A percentile compares a stretch with the other conserved stretches of the same genome.
phyloP scores from a whole-genome alignment of 2,797 vertebrate genomes.

The Eulemur rubriventer region DNA sequence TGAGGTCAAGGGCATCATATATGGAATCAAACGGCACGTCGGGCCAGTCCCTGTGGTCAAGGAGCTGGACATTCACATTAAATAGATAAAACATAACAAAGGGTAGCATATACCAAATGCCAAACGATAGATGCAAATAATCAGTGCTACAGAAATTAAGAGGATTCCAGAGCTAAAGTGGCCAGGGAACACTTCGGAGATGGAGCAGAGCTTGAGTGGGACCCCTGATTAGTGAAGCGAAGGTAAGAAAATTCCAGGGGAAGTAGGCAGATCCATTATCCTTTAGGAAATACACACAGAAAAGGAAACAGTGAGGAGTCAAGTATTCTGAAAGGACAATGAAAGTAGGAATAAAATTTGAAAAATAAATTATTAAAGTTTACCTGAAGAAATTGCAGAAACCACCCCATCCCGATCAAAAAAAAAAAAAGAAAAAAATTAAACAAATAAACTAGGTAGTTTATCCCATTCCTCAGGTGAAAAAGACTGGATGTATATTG shows the following conservation, averaged over 20 bases:
- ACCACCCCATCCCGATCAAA: background rate
- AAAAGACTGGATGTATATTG: background rate
- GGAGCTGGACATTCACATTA: background rate
- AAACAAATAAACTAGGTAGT: background rate
- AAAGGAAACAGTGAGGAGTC: background rate
- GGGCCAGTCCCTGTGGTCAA: background rate
- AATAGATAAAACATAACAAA: background rate
- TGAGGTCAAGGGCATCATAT: background rate
- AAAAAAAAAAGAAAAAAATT: background rate
- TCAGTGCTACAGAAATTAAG: background rate
- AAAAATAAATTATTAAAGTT: background rate
- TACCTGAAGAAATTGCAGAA: background rate
- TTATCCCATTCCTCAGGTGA: background rate
- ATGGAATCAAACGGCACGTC: background rate
- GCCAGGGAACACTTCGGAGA: background rate
- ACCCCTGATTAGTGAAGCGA: background rate
- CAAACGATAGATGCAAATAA: background rate
- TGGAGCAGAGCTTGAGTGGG: background rate
- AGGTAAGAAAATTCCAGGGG: background rate
- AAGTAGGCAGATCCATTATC: background rate
- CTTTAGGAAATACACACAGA: background rate
- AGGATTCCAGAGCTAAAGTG: background rate
- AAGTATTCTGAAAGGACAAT: background rate
- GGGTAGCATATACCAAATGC: background rate
- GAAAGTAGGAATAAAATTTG: background rate